phyloP scores from a whole-genome alignment of 2,888 invertebrate species.

The Ganaspis brasiliensis region DNA sequence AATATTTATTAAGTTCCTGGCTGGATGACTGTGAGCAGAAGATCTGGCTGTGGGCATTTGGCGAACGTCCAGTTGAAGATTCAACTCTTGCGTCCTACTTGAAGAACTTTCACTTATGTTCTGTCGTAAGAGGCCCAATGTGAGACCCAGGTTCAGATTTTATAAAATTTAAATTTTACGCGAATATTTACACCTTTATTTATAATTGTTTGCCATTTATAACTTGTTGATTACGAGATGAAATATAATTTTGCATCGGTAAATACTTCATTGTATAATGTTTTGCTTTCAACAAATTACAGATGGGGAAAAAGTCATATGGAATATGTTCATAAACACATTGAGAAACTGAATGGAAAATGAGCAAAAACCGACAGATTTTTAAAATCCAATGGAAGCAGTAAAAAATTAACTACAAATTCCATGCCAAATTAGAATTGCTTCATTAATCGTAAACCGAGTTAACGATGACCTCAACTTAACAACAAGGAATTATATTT shows the following conservation, averaged over 20 bases:
- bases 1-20: slow-evolving; percentile 55
- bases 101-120: slow-evolving; percentile 78
- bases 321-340: background rate
- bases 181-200: slow-evolving; percentile 22
- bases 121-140: slow-evolving; percentile 78
- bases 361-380: slow-evolving; percentile 10
- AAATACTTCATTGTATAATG: background rate
- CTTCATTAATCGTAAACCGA: slow-evolving; percentile 14
- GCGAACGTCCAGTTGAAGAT: slow-evolving; percentile 73
- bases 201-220: background rate
- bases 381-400: background rate
- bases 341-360: slow-evolving; percentile 24
- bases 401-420: slow-evolving; percentile 2
- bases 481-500: background rate
- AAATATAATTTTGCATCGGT: too few relatives aligned
- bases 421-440: slow-evolving; percentile 16
- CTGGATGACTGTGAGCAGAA: slow-evolving; percentile 49
- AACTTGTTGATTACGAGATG: slow-evolving; percentile 24
- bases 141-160: slow-evolving; percentile 44
- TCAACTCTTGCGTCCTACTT: slow-evolving; percentile 78
- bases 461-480: slow-evolving; percentile 25
- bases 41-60: slow-evolving; percentile 72
- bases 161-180: slow-evolving; percentile 43
- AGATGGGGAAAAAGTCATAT: background rate
- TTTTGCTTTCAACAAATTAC: background rate